Percentiles rank a stretch among this genome's conserved stretches.
Conservation (phyloP, 37 sponge, comb jelly and placozoan genomes). For the Aphrocallistes beatrix region DNA sequence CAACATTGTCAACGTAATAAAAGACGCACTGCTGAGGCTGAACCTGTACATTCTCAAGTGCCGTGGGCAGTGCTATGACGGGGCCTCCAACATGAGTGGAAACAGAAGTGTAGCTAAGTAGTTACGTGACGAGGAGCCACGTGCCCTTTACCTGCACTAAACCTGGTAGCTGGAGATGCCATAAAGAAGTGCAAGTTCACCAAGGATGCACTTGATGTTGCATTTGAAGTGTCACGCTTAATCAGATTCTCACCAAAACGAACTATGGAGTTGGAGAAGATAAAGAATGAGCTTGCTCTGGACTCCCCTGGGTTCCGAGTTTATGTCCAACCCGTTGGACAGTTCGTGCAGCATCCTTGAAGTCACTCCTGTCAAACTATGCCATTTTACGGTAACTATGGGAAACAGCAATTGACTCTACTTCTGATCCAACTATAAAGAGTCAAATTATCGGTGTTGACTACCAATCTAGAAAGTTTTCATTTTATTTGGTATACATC, state of each 20-base stretch:
- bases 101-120: constrained; percentile 19
- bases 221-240: constrained; percentile 42
- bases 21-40: constrained; percentile 15
- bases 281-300: constrained; percentile 28
- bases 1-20: not conserved
- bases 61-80: constrained; percentile 30
- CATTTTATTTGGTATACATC: constrained; percentile 29
- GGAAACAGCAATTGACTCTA: not conserved
- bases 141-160: constrained; percentile 34
- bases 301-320: constrained; percentile 22
- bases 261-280: constrained; percentile 28
- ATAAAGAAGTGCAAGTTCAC: constrained; percentile 37
- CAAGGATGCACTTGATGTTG: constrained; percentile 37
- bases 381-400: not conserved
- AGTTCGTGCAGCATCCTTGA: not conserved
- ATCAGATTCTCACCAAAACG: constrained; percentile 52
- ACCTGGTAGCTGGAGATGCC: constrained; percentile 38
- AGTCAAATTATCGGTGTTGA: not conserved
- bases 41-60: not conserved
- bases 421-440: not conserved
- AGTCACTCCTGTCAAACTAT: not conserved
- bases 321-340: constrained; percentile 31
- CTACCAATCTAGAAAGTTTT: not conserved
- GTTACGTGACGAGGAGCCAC: not conserved
- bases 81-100: constrained; percentile 16